Base-by-base conservation (phyloP, 2,888 invertebrate species). In the Spisula solida region DNA sequence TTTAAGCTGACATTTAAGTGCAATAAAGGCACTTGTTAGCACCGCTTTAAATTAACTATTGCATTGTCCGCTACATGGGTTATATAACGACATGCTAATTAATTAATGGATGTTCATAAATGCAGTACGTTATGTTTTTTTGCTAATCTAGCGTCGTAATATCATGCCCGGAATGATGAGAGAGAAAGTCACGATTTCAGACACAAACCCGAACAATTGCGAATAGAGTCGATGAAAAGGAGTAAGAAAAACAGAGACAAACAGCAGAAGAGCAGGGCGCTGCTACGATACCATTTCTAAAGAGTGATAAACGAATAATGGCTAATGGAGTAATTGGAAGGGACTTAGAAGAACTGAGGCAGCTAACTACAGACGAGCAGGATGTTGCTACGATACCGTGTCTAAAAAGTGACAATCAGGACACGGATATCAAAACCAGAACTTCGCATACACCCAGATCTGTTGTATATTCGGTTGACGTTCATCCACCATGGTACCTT, bases 401-500 rank as follows among this genome's bases (percentile, higher is more conserved):
- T 66, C n/a, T 25, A 66, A 25, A 66, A 4, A 10, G 25, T 66
- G 60, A 66, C 60, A 25, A 66, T 18, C 5, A n/a, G 56, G 20
- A 56, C 18, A 20, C 1, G 5, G 56, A n/a, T 0, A 6, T 56
- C 20, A 4, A 56, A 0, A 12, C 6, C 25, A 25, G 25, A 66
- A n/a, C 60, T 6, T 60, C 60, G 20, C 25, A n/a, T n/a, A 66
- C 60, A 10, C 25, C 10, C 25, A 66, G 60, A 8, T 25, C 29
- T 0, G 82, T 82, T 14, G 5, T 82, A 41, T 82, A 82, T 25
- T 47, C 82, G 10, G 82, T 82, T 25, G 66, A 82, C 47, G 66
- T 12, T 10, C 66, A 12, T 25, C 82, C 82, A 66, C 82, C 82
- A 25, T 82, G 82, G 82, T 60, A 82, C 18, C 47, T 82, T 0